Evolutionary conservation across 2,113 vertebrate genomes (phyloP), one percentile per base, ranked within the genome.

Genomic region (Epinephelus lanceolatus): DNA sequence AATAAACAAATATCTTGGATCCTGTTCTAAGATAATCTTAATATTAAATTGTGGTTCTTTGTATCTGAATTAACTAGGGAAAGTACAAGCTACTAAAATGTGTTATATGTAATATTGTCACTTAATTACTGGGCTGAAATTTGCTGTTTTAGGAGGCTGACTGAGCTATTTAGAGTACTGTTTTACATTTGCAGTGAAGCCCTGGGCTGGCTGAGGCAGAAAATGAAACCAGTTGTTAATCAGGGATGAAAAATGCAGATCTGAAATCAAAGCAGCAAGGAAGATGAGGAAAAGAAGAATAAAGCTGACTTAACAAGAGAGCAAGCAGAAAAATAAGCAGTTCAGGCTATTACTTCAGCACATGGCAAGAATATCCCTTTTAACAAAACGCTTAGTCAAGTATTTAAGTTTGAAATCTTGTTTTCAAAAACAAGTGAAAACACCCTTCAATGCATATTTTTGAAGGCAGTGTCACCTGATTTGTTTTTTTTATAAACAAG

Each of bases 401-500:
- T 72, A 84, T 85, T 66, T 18, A 76, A n/a, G 79, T 62, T 86
- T 82, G 21, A 87, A 89, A 86, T 87, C 88, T 88, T 88, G 83
- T 80, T 83, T 76, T 71, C 7, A 67, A 86, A 80, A 78, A 76
- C 56, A 57, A 63, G 45, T 70, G 57, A 78, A 25, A 85, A 42
- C 33, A 52, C 47, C 40, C 27, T 10, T 30, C n/a, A 57, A 21
- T 4, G 60, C 7, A 49, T 17, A 18, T 45, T 47, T 45, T 78
- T 62, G 4, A 59, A 62, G 25, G 65, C 25, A 49, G 6, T 27
- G 15, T 77, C 79, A 79, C 25, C 9, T 23, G 4, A 60, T 52
- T 72, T 53, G 55, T 67, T 78, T 47, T 47, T 76, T 30, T 55
- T 18, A 23, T 10, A 88, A 90, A 86, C 86, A 88, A 83, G 88